Evolutionary conservation across 2,888 invertebrate genomes (phyloP).

Genomic region (Fragum whitleyi): DNA sequence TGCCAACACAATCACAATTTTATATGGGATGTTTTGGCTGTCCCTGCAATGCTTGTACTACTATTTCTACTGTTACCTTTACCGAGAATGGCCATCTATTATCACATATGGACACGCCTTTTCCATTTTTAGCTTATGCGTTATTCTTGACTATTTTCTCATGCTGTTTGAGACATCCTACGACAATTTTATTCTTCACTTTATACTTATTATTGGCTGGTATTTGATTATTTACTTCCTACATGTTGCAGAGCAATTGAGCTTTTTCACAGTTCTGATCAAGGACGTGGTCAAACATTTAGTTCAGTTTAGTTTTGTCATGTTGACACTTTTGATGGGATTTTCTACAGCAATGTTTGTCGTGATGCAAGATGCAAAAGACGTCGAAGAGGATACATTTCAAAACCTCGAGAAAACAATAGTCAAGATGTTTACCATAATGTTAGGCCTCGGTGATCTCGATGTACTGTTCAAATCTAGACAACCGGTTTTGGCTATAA

Average conservation of each 20-base stretch:
- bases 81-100: neutral
- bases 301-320: conserved; percentile 24
- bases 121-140: neutral
- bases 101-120: neutral
- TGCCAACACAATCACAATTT: neutral
- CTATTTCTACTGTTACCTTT: neutral
- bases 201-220: conserved; percentile 28
- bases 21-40: neutral
- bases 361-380: conserved; percentile 27
- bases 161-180: neutral
- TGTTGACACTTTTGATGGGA: conserved; percentile 15
- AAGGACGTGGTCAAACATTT: conserved; percentile 22
- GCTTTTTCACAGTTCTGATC: conserved; percentile 31
- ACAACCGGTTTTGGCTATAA: conserved; percentile 3
- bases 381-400: conserved; percentile 14
- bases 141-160: neutral
- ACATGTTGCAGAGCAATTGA: conserved; percentile 15
- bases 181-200: conserved; percentile 5
- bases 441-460: conserved; percentile 32
- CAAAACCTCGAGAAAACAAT: conserved; percentile 8
- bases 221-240: conserved; percentile 28
- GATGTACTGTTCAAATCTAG: conserved; percentile 7
- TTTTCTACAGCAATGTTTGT: conserved; percentile 34
- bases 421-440: conserved; percentile 28
- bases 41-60: neutral